phyloP scores from a whole-genome alignment of 2,797 vertebrate species.

The Serranus cabrilla region DNA sequence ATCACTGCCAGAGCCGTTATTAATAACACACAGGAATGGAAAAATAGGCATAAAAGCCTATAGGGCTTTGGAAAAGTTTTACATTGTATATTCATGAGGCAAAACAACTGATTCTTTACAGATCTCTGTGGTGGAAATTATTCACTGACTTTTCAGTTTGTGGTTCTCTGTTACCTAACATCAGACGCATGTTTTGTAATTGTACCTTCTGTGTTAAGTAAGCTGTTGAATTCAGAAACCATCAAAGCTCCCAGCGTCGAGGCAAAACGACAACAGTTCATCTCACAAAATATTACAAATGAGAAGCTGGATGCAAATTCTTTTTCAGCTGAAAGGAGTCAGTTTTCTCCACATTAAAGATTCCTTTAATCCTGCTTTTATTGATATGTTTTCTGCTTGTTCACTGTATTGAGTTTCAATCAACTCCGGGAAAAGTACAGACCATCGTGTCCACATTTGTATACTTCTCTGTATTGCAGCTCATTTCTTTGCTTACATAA shows the following conservation, averaged over 20 bases:
- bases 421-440: not conserved
- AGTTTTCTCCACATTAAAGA: not conserved
- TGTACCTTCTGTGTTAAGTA: not conserved
- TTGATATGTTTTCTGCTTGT: not conserved
- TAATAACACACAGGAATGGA: conserved; percentile 24
- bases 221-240: not conserved
- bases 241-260: not conserved
- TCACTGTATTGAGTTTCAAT: conserved; percentile 2
- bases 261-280: not conserved
- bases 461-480: not conserved
- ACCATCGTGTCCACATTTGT: not conserved
- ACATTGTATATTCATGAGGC: conserved; percentile 4
- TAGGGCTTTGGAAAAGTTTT: conserved; percentile 19
- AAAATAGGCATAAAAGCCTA: conserved; percentile 17
- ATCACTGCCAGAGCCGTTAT: conserved; percentile 20
- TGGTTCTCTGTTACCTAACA: conserved; percentile 10
- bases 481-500: not conserved
- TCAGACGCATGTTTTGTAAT: conserved; percentile 14
- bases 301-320: not conserved
- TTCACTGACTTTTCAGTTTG: conserved; percentile 17
- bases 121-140: not conserved
- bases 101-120: conserved; percentile 6
- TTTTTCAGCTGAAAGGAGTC: not conserved
- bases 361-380: too few relatives aligned
- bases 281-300: not conserved